phyloP scores from a whole-genome alignment of 2,797 vertebrate genomes.

The Margarornis squamiger region DNA sequence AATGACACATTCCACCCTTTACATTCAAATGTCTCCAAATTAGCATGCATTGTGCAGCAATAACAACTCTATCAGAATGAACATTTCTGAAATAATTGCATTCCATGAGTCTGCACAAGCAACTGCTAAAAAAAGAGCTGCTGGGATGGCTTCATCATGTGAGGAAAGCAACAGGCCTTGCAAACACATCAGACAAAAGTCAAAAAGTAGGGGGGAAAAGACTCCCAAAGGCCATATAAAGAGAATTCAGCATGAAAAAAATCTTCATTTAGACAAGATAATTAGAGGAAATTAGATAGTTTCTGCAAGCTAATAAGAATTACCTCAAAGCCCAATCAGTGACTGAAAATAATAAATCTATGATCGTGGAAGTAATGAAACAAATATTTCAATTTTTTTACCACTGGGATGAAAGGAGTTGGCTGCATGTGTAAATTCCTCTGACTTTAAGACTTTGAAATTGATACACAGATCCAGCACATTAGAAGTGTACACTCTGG shows the following conservation, averaged over 20 bases:
- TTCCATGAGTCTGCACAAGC: neutral
- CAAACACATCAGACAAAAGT: neutral
- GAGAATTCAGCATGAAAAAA: neutral
- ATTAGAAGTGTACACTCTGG: neutral
- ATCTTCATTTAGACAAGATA: neutral
- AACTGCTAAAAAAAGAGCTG: neutral
- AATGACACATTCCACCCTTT: neutral
- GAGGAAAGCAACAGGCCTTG: neutral
- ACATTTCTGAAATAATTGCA: neutral
- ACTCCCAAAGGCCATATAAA: neutral
- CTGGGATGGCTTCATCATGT: neutral
- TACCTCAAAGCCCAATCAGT: neutral
- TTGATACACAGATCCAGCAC: too few relatives aligned
- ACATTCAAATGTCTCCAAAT: neutral
- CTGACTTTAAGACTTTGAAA: neutral
- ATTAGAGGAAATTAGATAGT: neutral
- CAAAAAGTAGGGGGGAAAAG: neutral
- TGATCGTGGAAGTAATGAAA: rapidly evolving
- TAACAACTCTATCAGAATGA: neutral
- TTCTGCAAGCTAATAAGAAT: neutral
- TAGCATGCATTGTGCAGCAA: neutral
- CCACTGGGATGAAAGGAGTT: neutral
- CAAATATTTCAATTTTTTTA: neutral
- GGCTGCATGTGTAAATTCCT: neutral
- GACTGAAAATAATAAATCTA: neutral